Evolutionary conservation across 2,888 invertebrate species (phyloP), one percentile per base, ranked within the genome.

Genomic region (Hofmannophila pseudospretella): DNA sequence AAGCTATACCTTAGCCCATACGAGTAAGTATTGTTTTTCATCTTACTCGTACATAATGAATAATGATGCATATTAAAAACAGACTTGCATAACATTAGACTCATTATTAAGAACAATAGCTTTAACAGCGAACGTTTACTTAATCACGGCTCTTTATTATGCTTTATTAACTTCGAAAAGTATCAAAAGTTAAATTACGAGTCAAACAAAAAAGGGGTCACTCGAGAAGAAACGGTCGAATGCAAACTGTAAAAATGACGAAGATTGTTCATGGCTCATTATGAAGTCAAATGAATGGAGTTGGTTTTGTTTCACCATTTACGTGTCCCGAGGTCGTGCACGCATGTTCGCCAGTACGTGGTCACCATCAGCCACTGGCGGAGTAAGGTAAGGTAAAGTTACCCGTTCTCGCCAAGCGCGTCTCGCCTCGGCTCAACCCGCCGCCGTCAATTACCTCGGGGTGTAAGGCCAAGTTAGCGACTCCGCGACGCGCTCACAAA

Each of bases 251-350:
- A 76, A 71, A 73, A 78, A 77, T 72, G 74, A 66, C 65, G 70
- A 71, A 67, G 67, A 74, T 75, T 77, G 76, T 81, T 82, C 78
- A 81, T 74, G 81, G 76, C 74, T 79, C 75, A 81, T 84, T 84
- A 81, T 70, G 67, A 63, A 69, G 62, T 70, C 70, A 73, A 79
- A 78, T 75, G 70, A 75, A 76, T 70, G 72, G 70, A 50, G 61
- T 60, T 57, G 59, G 61, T 68, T 72, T 73, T 70, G 62, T 67
- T 63, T 51, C 58, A 58, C 48, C 48, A 53, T 64, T 67, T 65
- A 60, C 62, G 58, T 65, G 56, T 60, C 43, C 51, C 46, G 54
- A 51, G 58, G 51, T 52, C 50, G 52, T 54, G 54, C 56, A 62
- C 49, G 59, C 64, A 55, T 58, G 58, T 43, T 53, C 52, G 47